These are phyloP conservation scores for Tyria jacobaeae DNA, from an alignment of 2,888 invertebrate species.

Conservation along the genomic window DNA sequence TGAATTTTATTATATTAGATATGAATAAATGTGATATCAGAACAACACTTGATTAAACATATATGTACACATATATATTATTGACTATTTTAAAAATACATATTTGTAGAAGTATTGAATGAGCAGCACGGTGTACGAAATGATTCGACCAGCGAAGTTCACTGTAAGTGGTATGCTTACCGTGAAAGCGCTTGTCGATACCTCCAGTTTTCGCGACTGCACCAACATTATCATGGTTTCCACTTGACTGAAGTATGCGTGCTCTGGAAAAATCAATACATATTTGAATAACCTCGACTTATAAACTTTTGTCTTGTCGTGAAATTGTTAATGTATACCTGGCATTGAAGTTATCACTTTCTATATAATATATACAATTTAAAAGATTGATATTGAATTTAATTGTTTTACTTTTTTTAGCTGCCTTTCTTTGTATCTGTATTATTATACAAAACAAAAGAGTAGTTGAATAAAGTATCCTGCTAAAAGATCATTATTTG, in stretches of 20 bases:
- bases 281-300: not conserved
- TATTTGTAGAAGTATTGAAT: conserved; percentile 69
- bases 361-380: too few species aligned
- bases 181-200: conserved; percentile 62
- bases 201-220: conserved; percentile 56
- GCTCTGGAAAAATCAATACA: conserved; percentile 52
- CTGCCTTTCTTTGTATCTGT: too few species aligned
- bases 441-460: too few species aligned
- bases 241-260: conserved; percentile 59
- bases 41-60: too few species aligned
- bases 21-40: too few species aligned
- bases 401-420: not conserved
- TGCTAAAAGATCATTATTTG: too few species aligned
- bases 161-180: conserved; percentile 58
- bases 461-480: too few species aligned
- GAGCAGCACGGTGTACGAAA: conserved; percentile 66
- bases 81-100: conserved; percentile 33
- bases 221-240: conserved; percentile 65
- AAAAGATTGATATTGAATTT: too few species aligned
- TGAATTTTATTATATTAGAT: too few species aligned
- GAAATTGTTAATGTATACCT: not conserved
- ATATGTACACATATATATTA: too few species aligned
- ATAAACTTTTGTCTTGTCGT: not conserved
- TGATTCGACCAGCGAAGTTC: conserved; percentile 60
- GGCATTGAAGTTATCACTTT: not conserved